phyloP scores from a whole-genome alignment of 2,797 vertebrate species.

The Phoeniculus purpureus region DNA sequence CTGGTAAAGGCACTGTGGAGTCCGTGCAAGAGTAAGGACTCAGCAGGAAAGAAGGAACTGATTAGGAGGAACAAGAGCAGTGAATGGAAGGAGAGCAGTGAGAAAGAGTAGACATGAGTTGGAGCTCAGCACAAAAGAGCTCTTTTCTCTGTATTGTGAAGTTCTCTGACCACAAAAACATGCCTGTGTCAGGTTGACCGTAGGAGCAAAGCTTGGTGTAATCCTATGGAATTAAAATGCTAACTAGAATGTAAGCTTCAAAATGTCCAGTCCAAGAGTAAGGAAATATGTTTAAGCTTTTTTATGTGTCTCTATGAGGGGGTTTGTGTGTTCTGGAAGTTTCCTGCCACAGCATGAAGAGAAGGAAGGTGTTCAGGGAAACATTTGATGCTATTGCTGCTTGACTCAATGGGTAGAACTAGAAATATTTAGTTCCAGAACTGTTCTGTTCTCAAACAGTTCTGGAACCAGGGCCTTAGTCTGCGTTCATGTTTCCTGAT shows the following conservation, averaged over 20 bases:
- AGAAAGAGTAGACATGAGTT: background rate
- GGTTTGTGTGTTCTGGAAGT: background rate
- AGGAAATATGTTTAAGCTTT: background rate
- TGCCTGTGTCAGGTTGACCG: fast-evolving
- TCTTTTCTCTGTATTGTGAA: background rate
- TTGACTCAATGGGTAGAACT: background rate
- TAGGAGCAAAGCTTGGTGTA: background rate
- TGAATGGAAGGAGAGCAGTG: background rate
- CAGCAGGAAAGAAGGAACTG: background rate
- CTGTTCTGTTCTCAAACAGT: background rate
- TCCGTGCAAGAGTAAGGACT: background rate
- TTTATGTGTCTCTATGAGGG: background rate
- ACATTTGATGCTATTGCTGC: background rate
- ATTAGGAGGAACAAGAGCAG: background rate
- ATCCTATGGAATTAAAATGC: background rate
- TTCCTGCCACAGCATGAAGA: background rate
- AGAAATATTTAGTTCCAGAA: background rate
- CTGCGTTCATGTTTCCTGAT: background rate
- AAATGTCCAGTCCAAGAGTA: background rate
- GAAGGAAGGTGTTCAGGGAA: background rate
- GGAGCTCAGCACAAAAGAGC: background rate
- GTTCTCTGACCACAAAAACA: background rate
- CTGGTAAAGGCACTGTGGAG: background rate
- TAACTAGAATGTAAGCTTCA: background rate
- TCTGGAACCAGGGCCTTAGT: background rate